Percentiles rank a stretch among this genome's conserved stretches.
Evolutionary conservation across 2,888 invertebrate genomes (phyloP).

Genomic region (Caradrina clavipalpis): DNA sequence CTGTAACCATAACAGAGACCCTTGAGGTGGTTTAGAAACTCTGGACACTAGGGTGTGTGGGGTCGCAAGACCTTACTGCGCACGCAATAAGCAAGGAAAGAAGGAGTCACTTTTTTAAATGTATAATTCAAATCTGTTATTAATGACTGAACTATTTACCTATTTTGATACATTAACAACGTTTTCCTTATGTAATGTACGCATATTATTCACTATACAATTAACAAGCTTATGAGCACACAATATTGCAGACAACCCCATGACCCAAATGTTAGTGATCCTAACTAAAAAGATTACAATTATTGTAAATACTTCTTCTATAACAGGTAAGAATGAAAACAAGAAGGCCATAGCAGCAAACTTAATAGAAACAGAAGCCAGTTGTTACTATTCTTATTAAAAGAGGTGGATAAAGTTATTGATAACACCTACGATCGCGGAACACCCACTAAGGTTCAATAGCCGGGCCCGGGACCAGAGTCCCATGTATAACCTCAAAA

Average conservation of each 20-base stretch:
- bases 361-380: background rate
- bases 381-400: constrained; percentile 9
- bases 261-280: background rate
- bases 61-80: no score
- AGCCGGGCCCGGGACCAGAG: constrained; percentile 33
- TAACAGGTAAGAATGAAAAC: background rate
- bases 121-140: background rate
- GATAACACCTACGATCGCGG: constrained; percentile 15
- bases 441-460: constrained; percentile 36
- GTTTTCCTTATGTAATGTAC: constrained; percentile 10
- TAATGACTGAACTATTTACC: background rate
- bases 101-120: constrained; percentile 18
- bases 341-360: constrained; percentile 32
- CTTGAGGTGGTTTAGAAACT: no score
- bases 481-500: constrained; percentile 57
- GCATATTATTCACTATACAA: background rate
- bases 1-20: no score
- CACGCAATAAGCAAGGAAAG: no score
- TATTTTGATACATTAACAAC: constrained; percentile 19
- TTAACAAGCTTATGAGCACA: background rate
- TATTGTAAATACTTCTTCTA: background rate
- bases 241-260: background rate
- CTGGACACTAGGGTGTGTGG: no score
- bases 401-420: background rate
- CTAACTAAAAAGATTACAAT: background rate